Evolutionary conservation across 2,888 invertebrate species (phyloP), one percentile per base, ranked within the genome.

Genomic region (Lymantria monacha): DNA sequence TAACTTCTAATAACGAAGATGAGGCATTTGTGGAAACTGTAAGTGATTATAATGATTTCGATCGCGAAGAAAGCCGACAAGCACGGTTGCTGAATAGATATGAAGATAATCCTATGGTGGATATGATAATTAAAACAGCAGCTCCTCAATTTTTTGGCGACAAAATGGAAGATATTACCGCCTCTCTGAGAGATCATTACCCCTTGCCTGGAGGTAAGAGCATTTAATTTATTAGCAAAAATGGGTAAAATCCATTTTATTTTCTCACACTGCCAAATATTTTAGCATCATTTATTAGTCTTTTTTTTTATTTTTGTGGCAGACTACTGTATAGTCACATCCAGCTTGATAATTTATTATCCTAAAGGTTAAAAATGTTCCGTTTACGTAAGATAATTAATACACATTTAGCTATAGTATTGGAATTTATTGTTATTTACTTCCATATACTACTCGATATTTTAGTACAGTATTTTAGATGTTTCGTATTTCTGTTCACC

Each of bases 141-240:
- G 72, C 76, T 0, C 55, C 56, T 3, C 60, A 68, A 22, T 74
- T 77, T 33, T 57, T 54, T 7, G 62, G 72, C 1, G 65, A 71
- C 33, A 56, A 67, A 12, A 42, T 61, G 8, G 66, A 61, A 9
- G 81, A 85, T 48, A 57, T 80, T 11, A 87, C 87, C 57, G 78
- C 79, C 49, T 81, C 86, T 46, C 56, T 88, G 10, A 69, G 81
- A 56, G 88, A 89, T 55, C 69, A 76, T 0, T 87, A 79, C 51
- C 76, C 81, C 31, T 66, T 87, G 44, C 87, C 87, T 9, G 73
- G 61, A 58, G 85, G 87, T 87, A 55, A 83, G 83, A 70, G 10
- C 1, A 42, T 9, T 42, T 22, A 3, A 22, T 22, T 22, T 22
- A 22, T 22, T 22, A 22, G 5, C 5, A 22, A 2, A 22, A n/a